These are phyloP conservation scores for Danionella cerebrum DNA, from an alignment of 2,113 vertebrate species.

Conservation along the genomic window DNA sequence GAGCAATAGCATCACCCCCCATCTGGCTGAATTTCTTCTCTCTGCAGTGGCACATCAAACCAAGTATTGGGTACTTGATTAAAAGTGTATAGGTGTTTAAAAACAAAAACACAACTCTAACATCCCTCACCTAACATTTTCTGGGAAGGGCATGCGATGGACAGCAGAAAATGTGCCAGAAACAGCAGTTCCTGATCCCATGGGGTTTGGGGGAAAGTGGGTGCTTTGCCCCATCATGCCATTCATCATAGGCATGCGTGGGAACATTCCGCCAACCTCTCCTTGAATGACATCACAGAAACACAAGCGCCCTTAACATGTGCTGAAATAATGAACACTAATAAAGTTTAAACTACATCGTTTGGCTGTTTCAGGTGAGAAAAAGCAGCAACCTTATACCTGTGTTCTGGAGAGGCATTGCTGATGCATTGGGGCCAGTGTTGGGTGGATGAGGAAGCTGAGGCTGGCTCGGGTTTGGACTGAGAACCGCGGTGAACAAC, in stretches of 20 bases:
- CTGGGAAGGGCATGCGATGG: slow-evolving; percentile 63
- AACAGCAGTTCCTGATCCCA: slow-evolving; percentile 59
- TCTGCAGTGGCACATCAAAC: slow-evolving; percentile 49
- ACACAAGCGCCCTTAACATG: neutral
- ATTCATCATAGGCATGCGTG: slow-evolving; percentile 80
- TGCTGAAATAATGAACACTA: neutral
- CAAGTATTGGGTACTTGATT: neutral
- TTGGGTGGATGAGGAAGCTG: slow-evolving; percentile 51
- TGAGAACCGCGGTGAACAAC: slow-evolving; percentile 89
- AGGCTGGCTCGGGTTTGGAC: slow-evolving; percentile 69
- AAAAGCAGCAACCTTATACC: slow-evolving; percentile 47
- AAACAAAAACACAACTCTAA: neutral
- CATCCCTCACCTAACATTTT: slow-evolving; percentile 45
- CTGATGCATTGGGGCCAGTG: slow-evolving; percentile 33
- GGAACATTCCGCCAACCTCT: slow-evolving; percentile 60
- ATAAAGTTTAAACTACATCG: neutral
- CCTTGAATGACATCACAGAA: slow-evolving; percentile 48
- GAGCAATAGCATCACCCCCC: slow-evolving; percentile 58
- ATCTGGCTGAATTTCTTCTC: slow-evolving; percentile 74
- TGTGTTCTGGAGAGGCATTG: slow-evolving; percentile 63
- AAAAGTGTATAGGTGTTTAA: neutral
- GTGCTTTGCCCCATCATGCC: slow-evolving; percentile 74
- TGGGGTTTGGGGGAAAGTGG: slow-evolving; percentile 63
- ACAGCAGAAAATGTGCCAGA: slow-evolving; percentile 65
- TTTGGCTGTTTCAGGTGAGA: neutral